phyloP scores from a whole-genome alignment of 2,888 invertebrate species.

The Orchesella flavescens region DNA sequence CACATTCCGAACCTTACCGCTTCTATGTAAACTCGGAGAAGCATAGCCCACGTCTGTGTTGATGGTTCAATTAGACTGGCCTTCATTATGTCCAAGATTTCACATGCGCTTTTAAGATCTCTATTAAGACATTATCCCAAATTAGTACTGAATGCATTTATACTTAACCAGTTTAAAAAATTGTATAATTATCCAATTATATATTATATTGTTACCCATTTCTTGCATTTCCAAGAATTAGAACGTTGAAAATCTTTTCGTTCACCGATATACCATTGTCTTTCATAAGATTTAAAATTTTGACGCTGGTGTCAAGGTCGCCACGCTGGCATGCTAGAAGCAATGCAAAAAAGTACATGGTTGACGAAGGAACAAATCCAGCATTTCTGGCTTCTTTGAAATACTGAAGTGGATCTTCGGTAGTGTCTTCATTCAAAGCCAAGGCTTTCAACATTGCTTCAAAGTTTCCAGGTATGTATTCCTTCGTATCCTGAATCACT shows the following conservation, averaged over 20 bases:
- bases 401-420: slow-evolving; percentile 35
- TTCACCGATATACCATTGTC: slow-evolving; percentile 40
- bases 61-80: slow-evolving; percentile 50
- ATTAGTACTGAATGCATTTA: too few species aligned
- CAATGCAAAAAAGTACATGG: slow-evolving; percentile 56
- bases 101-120: slow-evolving; percentile 57
- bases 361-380: slow-evolving; percentile 16
- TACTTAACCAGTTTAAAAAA: too few species aligned
- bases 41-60: slow-evolving; percentile 38
- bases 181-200: too few species aligned
- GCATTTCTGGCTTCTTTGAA: slow-evolving; percentile 33
- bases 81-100: slow-evolving; percentile 57
- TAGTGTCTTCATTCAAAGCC: slow-evolving; percentile 52
- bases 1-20: slow-evolving; percentile 25
- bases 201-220: slow-evolving; percentile 43
- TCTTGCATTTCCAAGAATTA: slow-evolving; percentile 63
- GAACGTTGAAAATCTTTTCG: slow-evolving; percentile 62
- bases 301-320: slow-evolving; percentile 45
- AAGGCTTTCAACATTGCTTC: slow-evolving; percentile 57
- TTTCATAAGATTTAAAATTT: slow-evolving; percentile 61
- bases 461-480: slow-evolving; percentile 32
- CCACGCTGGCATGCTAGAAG: slow-evolving; percentile 61
- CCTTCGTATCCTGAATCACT: slow-evolving; percentile 35
- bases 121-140: slow-evolving; percentile 31
- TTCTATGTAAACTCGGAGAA: slow-evolving; percentile 61